These are phyloP conservation scores for Helicoverpa assulta DNA, from an alignment of 2,888 invertebrate genomes.

Conservation along the genomic window DNA sequence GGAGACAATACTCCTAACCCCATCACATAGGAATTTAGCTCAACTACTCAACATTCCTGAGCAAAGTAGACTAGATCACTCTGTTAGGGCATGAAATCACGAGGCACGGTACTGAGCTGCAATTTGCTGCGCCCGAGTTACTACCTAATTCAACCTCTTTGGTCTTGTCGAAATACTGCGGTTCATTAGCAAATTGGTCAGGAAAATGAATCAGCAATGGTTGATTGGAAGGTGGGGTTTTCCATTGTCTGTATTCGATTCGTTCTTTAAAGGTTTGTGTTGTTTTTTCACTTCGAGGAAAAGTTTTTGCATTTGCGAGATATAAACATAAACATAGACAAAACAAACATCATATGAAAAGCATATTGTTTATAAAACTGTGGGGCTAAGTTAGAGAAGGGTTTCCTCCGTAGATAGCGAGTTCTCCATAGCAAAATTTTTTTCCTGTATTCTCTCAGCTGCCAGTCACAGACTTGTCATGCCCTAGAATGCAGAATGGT, in stretches of 20 bases:
- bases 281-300: background rate
- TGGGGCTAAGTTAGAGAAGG: too few relatives aligned
- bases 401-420: background rate
- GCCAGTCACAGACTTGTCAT: background rate
- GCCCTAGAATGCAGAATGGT: conserved; percentile 20
- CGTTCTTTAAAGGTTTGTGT: background rate
- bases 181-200: background rate
- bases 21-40: conserved; percentile 42
- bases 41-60: conserved; percentile 46
- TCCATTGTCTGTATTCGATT: background rate
- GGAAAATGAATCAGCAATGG: background rate
- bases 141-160: conserved; percentile 50
- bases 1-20: conserved; percentile 17
- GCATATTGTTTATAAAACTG: too few relatives aligned
- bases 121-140: conserved; percentile 47
- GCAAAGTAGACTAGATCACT: conserved; percentile 52
- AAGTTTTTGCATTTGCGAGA: too few relatives aligned
- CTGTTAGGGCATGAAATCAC: conserved; percentile 59
- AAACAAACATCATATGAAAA: too few relatives aligned
- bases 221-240: background rate
- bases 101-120: conserved; percentile 44
- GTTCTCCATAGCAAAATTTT: background rate
- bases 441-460: background rate
- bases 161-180: conserved; percentile 11
- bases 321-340: too few relatives aligned